These are phyloP conservation scores for Drosophila chauvacae DNA, from an alignment of 1,140 invertebrate species.

Conservation along the genomic window DNA sequence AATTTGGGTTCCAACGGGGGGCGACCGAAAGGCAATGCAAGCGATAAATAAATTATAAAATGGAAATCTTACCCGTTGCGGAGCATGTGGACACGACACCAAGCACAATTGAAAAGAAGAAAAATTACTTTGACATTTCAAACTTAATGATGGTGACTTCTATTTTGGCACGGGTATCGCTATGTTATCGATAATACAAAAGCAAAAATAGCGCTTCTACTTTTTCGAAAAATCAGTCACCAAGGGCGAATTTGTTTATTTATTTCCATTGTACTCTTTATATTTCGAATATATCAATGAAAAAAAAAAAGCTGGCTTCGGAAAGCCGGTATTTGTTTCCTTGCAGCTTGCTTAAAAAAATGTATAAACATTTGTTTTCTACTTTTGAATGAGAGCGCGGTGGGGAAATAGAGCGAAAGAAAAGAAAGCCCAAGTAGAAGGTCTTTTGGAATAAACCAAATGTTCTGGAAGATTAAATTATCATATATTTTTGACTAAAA, in stretches of 20 bases:
- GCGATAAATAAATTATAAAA: neutral
- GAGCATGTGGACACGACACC: neutral
- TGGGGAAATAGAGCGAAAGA: too few species aligned
- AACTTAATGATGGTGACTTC: neutral
- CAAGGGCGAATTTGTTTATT: neutral
- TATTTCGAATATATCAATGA: too few species aligned
- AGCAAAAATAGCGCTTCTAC: too few species aligned
- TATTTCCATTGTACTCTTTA: neutral
- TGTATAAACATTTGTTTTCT: too few species aligned
- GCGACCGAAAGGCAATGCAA: neutral
- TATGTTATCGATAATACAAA: neutral
- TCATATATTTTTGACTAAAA: too few species aligned
- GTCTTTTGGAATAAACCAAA: too few species aligned
- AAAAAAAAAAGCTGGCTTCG: too few species aligned
- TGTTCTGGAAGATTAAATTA: too few species aligned
- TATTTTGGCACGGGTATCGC: neutral
- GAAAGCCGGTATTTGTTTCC: too few species aligned
- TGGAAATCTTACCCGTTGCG: neutral
- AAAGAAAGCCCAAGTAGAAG: too few species aligned
- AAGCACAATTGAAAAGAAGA: neutral
- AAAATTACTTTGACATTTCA: neutral
- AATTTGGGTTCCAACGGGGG: neutral
- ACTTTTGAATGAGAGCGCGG: too few species aligned
- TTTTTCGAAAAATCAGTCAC: neutral
- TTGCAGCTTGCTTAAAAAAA: too few species aligned